Conservation (phyloP, 2,797 vertebrate genomes). For the Amblyraja radiata region DNA sequence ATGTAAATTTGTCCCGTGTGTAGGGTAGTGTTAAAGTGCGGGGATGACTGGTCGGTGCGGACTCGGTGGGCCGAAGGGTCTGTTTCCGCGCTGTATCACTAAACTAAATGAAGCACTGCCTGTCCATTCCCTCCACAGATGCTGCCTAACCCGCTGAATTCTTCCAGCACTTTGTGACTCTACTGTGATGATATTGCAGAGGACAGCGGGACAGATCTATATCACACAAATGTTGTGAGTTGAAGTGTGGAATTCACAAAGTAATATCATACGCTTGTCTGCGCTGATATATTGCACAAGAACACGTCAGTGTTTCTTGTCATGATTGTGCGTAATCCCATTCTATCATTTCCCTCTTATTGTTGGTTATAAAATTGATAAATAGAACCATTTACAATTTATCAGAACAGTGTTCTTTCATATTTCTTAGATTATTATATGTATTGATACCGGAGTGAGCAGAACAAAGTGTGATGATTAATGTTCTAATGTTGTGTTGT, state of each 20-base stretch:
- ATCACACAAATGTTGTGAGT: neutral
- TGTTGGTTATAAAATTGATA: neutral
- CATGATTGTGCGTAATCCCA: neutral
- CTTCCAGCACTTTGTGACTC: neutral
- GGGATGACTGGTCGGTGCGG: too few species aligned
- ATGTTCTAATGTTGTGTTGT: neutral
- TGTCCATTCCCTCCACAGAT: too few species aligned
- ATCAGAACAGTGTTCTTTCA: neutral
- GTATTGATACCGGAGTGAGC: neutral
- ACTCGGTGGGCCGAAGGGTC: too few species aligned
- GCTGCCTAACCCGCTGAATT: too few species aligned
- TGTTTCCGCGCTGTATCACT: too few species aligned
- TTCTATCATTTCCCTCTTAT: neutral
- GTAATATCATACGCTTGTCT: constrained; percentile 7
- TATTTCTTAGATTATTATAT: neutral
- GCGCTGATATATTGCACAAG: neutral
- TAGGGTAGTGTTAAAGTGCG: too few species aligned
- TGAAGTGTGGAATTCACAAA: neutral
- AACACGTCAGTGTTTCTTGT: neutral
- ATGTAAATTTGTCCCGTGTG: too few species aligned
- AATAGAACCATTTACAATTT: constrained; percentile 9
- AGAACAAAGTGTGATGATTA: neutral
- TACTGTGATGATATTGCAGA: neutral
- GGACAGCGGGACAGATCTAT: neutral
- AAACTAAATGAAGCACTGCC: too few species aligned